Base-by-base conservation (phyloP, 2,888 invertebrate species). In the Tenodera sinensis region DNA sequence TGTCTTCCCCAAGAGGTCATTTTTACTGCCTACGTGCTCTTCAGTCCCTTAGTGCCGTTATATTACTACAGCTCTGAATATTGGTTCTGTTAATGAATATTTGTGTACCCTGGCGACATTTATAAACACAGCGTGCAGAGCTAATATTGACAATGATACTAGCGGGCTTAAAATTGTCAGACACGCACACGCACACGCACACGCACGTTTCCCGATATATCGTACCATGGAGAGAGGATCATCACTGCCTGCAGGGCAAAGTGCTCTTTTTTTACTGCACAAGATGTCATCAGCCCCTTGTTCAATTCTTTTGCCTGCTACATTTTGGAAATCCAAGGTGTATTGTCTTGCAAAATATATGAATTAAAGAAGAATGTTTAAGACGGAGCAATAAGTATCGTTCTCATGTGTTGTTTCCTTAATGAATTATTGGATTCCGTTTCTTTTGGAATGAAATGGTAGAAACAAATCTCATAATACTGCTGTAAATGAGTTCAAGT, bases 61-160 rank as follows among this genome's bases (percentile, higher is more conserved):
- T 71, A 71, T 71, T 71, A 71, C 54, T 71, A 3, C 54, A 25
- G 54, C 54, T 14, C 54, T 20, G 54, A 71, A 71, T 85, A 85
- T 85, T 85, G 85, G 85, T 85, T 71, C 85, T 85, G 85, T 85
- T 85, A 85, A 85, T 85, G 85, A 85, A 85, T 85, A 85, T 85
- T 85, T 71, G 85, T 85, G 85, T 85, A 85, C 85, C 8, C 54
- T n/a, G 25, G 28, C n/a, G 71, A 85, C 85, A 71, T 54, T 85
- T 71, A 85, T 85, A 85, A 85, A 85, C 85, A 85, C 28, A 14
- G 28, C 28, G 15, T 28, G 7, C 71, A 85, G n/a, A 54, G 85
- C 71, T 85, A 85, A 85, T 54, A 85, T 85, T 85, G 85, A 71
- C 85, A 85, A 28, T 71, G 71, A 85, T 27, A 85, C 85, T 20